Evolutionary conservation across 2,113 vertebrate genomes (phyloP), one percentile per base, ranked within the genome.

Genomic region (Saccopteryx leptura): DNA sequence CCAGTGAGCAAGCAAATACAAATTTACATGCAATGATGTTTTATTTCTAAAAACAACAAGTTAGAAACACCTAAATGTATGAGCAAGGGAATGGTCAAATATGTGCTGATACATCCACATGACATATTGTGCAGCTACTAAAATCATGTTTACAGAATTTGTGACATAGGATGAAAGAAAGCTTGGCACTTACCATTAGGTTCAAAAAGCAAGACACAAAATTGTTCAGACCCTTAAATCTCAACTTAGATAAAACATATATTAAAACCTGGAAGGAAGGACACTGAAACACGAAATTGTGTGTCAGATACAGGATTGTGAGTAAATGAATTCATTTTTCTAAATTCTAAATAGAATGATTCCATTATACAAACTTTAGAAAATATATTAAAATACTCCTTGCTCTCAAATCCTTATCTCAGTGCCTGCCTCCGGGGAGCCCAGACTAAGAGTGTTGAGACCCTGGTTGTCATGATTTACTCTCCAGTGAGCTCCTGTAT

Each of bases 31-130:
- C 19, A 11, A 5, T 19, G 58, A 3, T 23, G 23, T 66, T 71
- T 39, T 72, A 33, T 75, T 79, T 58, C 48, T 63, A 24, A 23
- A 56, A 71, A 83, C 63, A 69, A 75, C 58, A 46, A 72, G 19
- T 10, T 23, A 3, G 48, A 56, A 81, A 52, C 28, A 17, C 1
- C 13, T 66, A 26, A 76, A 66, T 4, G 8, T 68, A 26, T 2
- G 33, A 46, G 50, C 17, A 63, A 9, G 33, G 68, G 15, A 4
- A 9, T 50, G 85, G 24, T 56, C 65, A 56, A 52, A 18, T 48
- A 17, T 0, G 0, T 31, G 48, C 48, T 28, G n/a, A 6, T 14
- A 2, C 23, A 6, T 3, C 50, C 56, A 11, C 28, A 1, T 0
- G 33, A 4, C 14, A 10, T 7, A 8, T 13, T 31, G 1, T 21